These are phyloP conservation scores for Ceryle rudis DNA, from an alignment of 2,797 vertebrate species.

Conservation along the genomic window DNA sequence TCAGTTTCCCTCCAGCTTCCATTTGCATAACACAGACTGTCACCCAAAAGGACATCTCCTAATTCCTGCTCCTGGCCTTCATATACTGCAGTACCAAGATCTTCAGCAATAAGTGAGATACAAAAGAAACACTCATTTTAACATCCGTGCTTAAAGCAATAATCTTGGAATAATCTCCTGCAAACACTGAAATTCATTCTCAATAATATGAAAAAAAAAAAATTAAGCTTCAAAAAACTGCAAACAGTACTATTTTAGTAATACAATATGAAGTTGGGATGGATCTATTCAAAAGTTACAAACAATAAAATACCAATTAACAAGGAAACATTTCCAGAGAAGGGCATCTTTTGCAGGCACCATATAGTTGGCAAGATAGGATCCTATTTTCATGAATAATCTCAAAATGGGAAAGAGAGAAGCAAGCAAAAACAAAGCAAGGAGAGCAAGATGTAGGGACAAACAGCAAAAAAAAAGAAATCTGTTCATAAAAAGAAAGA, in stretches of 20 bases:
- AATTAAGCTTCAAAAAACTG: neutral
- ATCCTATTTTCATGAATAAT: neutral
- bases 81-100: neutral
- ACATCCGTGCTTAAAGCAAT: neutral
- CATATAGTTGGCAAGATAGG: neutral
- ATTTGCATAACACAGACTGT: neutral
- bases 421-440: neutral
- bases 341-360: neutral
- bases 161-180: neutral
- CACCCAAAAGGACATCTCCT: neutral
- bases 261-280: neutral
- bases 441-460: neutral
- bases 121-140: neutral
- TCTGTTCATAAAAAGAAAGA: neutral
- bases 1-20: neutral
- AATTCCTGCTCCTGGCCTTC: neutral
- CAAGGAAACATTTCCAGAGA: neutral
- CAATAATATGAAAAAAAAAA: neutral
- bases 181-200: neutral
- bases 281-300: neutral
- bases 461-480: conserved; percentile 21
- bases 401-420: neutral
- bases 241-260: neutral
- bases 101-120: neutral
- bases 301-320: neutral